Percentiles rank a stretch among this genome's conserved stretches.
Conservation (phyloP, 2,113 vertebrate species). For the Laticauda laticaudata region DNA sequence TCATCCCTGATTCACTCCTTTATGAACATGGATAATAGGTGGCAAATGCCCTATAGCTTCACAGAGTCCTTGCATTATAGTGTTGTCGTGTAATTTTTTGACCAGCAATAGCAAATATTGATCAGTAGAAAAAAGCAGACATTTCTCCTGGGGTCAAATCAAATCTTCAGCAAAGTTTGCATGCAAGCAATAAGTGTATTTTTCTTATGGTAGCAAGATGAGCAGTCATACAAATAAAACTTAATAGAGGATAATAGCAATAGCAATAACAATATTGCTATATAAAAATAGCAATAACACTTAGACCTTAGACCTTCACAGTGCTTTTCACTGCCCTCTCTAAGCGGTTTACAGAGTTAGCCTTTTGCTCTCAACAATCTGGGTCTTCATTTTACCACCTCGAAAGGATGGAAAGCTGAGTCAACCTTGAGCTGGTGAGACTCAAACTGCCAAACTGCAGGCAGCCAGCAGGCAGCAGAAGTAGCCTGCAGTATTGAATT, state of each 20-base stretch:
- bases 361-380: no score
- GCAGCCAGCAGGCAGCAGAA: no score
- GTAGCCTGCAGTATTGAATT: no score
- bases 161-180: not conserved
- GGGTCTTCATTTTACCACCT: no score
- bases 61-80: not conserved
- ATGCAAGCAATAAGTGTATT: not conserved
- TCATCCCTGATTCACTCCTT: not conserved
- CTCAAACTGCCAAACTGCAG: no score
- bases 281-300: no score
- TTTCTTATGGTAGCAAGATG: not conserved
- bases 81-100: not conserved
- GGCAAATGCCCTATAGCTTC: not conserved
- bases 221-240: not conserved
- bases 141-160: not conserved
- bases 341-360: no score
- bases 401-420: no score
- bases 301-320: no score
- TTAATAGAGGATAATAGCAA: not conserved
- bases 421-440: no score
- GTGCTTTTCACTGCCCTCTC: no score
- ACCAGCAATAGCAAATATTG: not conserved
- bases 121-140: not conserved
- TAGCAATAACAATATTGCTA: no score
- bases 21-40: not conserved